Evolutionary conservation across 2,888 invertebrate genomes (phyloP).

Genomic region (Metopia argyrocephala): DNA sequence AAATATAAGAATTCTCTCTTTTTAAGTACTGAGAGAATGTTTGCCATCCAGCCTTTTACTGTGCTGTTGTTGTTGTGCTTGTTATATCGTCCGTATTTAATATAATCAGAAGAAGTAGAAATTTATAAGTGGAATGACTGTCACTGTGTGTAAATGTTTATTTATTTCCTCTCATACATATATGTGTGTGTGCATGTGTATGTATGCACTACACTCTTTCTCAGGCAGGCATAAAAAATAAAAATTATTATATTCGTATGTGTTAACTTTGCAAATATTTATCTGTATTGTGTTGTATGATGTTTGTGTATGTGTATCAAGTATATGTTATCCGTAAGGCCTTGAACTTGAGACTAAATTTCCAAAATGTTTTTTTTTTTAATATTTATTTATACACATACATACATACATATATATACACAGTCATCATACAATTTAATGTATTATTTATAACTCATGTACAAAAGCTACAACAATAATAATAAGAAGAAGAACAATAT

Average conservation of each 20-base stretch:
- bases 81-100: slow-evolving; percentile 31
- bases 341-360: slow-evolving; percentile 80
- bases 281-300: slow-evolving; percentile 14
- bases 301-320: slow-evolving; percentile 49
- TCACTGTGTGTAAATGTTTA: not conserved
- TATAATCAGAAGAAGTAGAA: slow-evolving; percentile 11
- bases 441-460: slow-evolving; percentile 28
- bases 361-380: slow-evolving; percentile 74
- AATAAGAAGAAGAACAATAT: slow-evolving; percentile 40
- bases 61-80: slow-evolving; percentile 26
- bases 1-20: not conserved
- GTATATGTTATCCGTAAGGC: slow-evolving; percentile 76
- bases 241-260: no score
- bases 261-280: slow-evolving; percentile 48
- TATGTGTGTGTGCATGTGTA: not conserved
- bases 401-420: slow-evolving; percentile 48
- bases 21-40: slow-evolving; percentile 15
- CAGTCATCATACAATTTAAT: not conserved
- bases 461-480: no score
- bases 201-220: not conserved
- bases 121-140: not conserved
- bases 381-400: not conserved
- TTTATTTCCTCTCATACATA: no score
- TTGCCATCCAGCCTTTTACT: not conserved
- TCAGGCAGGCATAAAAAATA: not conserved